phyloP scores from a whole-genome alignment of 35 echinoderm and acorn worm genomes.

The Acanthaster planci region DNA sequence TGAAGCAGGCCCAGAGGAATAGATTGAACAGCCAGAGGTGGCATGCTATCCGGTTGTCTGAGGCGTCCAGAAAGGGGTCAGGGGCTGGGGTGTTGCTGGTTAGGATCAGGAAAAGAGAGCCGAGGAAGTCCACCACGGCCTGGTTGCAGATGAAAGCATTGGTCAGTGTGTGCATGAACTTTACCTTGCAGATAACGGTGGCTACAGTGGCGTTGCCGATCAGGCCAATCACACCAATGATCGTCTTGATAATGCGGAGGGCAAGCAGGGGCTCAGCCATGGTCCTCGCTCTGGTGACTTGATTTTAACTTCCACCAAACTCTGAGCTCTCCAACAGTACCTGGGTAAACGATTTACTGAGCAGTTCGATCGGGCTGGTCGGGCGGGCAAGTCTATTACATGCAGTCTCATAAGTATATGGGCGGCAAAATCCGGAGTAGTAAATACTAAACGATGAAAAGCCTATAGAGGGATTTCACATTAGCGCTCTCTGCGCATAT shows the following conservation, averaged over 20 bases:
- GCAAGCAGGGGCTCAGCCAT: background rate
- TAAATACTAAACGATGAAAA: no score
- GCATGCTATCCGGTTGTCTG: conserved; percentile 41
- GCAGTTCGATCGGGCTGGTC: no score
- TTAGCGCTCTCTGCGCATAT: no score
- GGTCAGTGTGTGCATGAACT: conserved; percentile 18
- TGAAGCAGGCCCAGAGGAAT: conserved; percentile 65
- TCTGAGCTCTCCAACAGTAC: no score
- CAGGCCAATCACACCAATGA: conserved; percentile 38
- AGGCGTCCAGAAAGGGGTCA: background rate
- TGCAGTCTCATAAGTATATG: no score
- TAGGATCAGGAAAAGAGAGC: conserved; percentile 32
- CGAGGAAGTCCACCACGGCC: no score
- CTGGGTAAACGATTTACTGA: no score
- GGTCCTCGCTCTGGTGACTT: background rate
- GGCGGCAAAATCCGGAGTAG: no score
- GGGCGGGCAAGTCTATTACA: no score
- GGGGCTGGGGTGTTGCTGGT: background rate
- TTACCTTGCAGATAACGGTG: conserved; percentile 35
- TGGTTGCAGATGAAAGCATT: no score
- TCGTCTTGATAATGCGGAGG: conserved; percentile 25
- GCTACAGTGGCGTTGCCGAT: conserved; percentile 48
- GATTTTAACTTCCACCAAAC: no score
- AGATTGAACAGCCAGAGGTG: conserved; percentile 66
- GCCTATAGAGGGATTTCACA: no score